A percentile compares a stretch with the other conserved stretches of the same genome.
phyloP scores from a whole-genome alignment of 2,888 invertebrate genomes.

The Tanypteryx hageni region DNA sequence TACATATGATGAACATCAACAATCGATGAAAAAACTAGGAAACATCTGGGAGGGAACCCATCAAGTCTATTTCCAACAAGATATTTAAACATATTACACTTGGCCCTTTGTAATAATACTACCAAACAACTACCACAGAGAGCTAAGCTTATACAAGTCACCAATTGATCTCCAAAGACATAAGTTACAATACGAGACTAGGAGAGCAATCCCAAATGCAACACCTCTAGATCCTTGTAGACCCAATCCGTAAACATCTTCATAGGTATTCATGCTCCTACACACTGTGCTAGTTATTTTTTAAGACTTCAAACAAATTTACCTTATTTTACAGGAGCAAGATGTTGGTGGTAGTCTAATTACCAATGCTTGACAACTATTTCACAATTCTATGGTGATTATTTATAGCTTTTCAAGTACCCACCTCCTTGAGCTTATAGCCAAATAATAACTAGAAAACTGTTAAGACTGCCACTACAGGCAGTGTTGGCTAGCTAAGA shows the following conservation, averaged over 20 bases:
- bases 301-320: background rate
- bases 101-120: background rate
- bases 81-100: background rate
- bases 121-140: background rate
- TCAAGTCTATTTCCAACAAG: background rate
- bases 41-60: background rate
- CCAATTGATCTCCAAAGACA: background rate
- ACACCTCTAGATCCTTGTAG: background rate
- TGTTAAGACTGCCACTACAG: background rate
- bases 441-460: constrained; percentile 22
- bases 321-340: background rate
- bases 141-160: background rate
- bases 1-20: background rate
- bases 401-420: background rate
- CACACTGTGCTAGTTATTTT: background rate
- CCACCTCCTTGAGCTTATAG: constrained; percentile 6
- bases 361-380: background rate
- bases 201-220: background rate
- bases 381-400: constrained; percentile 10
- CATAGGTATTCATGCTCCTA: background rate
- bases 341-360: background rate
- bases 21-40: background rate
- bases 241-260: background rate
- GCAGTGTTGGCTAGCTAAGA: constrained; percentile 31
- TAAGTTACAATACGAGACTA: background rate